Evolutionary conservation across 2,888 invertebrate genomes (phyloP).

Genomic region (Nasonia oneida): DNA sequence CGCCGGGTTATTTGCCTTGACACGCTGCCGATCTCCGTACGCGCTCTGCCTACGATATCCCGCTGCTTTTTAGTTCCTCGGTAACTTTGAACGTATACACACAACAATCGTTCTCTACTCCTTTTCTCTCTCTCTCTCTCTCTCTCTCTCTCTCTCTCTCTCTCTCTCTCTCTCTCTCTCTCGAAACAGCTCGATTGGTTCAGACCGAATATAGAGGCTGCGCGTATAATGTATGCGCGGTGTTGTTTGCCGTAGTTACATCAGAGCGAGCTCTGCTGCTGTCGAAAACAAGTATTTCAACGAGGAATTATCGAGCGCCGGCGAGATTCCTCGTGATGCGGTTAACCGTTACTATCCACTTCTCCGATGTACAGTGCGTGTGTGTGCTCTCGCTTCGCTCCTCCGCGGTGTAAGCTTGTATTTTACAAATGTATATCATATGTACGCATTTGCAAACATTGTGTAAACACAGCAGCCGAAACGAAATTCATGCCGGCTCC

Average conservation of each 20-base stretch:
- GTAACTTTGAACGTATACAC: neutral
- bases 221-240: neutral
- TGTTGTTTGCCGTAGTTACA: neutral
- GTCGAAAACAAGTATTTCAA: slow-evolving; percentile 47
- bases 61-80: neutral
- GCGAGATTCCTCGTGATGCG: slow-evolving; percentile 46
- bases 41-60: slow-evolving; percentile 40
- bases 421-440: neutral
- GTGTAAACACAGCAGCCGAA: neutral
- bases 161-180: slow-evolving; percentile 17
- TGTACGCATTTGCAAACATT: neutral
- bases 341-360: slow-evolving; percentile 38
- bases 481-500: no score
- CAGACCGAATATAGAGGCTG: neutral
- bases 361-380: neutral
- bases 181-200: neutral
- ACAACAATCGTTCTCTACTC: neutral
- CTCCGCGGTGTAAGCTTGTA: neutral
- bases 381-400: neutral
- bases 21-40: slow-evolving; percentile 48
- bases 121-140: slow-evolving; percentile 6
- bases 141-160: slow-evolving; percentile 16
- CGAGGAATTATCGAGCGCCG: slow-evolving; percentile 39
- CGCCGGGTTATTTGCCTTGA: slow-evolving; percentile 56
- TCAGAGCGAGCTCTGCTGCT: neutral